Evolutionary conservation across 1,140 invertebrate species (phyloP), one percentile per base, ranked within the genome.

Genomic region (Zaprionus nigranus): DNA sequence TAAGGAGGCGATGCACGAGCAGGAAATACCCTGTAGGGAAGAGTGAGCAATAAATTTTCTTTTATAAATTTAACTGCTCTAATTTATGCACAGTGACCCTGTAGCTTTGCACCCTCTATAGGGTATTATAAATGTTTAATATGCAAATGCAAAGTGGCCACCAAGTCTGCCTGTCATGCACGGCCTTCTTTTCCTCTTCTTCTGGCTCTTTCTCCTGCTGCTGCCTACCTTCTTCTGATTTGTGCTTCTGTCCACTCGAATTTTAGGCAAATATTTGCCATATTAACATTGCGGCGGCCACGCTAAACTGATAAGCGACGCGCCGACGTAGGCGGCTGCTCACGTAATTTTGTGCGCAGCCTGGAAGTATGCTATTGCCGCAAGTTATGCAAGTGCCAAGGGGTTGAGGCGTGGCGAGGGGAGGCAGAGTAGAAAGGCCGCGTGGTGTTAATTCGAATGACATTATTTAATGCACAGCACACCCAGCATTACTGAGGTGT

Each of bases 391-490:
- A 88, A 87, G 88, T 87, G 78, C 20, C 9, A 15, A 65, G 13
- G 7, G 24, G 43, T 15, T 0, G 38, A n/a, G n/a, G n/a, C n/a
- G n/a, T n/a, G 12, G 4, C 13, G 9, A 46, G 20, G 53, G 53
- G 1, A 12, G 13, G 13, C 4, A 30, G 36, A 6, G 22, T 17
- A 4, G 26, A 7, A 30, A 36, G 51, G 22, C 24, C 40, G 30
- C 40, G 62, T 73, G 78, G 84, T 90, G 84, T 90, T 88, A 88
- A 88, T 84, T 84, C 84, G 65, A 88, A 88, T 75, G 81, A 84
- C 85, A 88, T 88, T 88, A 88, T 88, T 88, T 88, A 88, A 88
- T 90, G 84, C 84, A 79, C 67, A 76, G 85, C 75, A 84, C 84
- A 88, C 75, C 81, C 78, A 57, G 38, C 17, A n/a, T 60, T 34